A percentile compares a stretch with the other conserved stretches of the same genome.
phyloP scores from a whole-genome alignment of 53 echinoderm and acorn worm genomes.

The Echinometra lucunter region DNA sequence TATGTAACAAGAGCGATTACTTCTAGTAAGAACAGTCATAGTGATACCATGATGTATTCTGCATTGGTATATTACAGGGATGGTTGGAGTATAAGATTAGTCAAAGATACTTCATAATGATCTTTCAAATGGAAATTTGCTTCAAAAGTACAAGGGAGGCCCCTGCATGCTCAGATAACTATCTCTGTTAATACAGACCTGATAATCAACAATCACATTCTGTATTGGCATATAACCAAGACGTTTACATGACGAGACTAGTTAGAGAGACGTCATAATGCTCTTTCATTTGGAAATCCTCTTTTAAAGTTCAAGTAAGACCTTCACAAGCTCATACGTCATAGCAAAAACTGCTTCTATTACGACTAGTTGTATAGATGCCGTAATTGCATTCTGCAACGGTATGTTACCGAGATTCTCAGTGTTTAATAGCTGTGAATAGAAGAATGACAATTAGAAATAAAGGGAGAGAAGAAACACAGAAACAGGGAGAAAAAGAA shows the following conservation, averaged over 20 bases:
- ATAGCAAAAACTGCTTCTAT: not conserved
- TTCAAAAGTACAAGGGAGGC: too few species aligned
- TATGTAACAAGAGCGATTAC: too few species aligned
- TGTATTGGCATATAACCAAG: too few species aligned
- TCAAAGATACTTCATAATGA: not conserved
- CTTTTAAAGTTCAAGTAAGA: not conserved
- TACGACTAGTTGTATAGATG: not conserved
- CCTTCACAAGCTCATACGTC: not conserved
- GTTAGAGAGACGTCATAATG: too few species aligned
- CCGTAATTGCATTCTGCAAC: not conserved
- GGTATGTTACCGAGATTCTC: not conserved
- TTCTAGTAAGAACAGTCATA: too few species aligned
- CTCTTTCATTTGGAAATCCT: not conserved
- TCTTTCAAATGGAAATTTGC: not conserved
- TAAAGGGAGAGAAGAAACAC: not conserved
- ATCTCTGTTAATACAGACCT: too few species aligned
- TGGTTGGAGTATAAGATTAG: not conserved
- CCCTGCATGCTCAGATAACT: too few species aligned
- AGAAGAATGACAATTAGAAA: not conserved
- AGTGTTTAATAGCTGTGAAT: not conserved
- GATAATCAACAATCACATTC: too few species aligned
- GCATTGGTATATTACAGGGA: too few species aligned
- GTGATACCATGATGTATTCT: too few species aligned
- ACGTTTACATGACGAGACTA: too few species aligned
- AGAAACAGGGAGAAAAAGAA: not conserved